Evolutionary conservation across 2,888 invertebrate genomes (phyloP), one percentile per base, ranked within the genome.

Genomic region (Hirtodrosophila alboralis): DNA sequence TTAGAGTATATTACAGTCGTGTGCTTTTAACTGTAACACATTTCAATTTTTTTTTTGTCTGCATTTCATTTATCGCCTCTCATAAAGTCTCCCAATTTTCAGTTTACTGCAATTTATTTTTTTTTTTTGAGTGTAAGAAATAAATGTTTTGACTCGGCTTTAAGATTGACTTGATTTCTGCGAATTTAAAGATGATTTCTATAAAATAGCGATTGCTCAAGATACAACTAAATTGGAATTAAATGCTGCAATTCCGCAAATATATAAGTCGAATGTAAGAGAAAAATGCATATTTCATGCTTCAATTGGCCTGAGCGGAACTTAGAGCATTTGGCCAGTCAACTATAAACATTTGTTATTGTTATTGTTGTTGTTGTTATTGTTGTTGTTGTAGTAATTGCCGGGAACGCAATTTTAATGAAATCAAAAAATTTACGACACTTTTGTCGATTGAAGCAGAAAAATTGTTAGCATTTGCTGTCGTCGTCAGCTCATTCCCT

Each of bases 371-470:
- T 21, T 16, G 27, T 7, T 23, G 7, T 26, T 28, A 8, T n/a
- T 26, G 12, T 33, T 45, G 36, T 44, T 56, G 48, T 37, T 60
- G 53, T 48, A 57, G 31, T 31, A 37, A 37, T 37, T 48, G 52
- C 44, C 13, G 23, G 23, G 31, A 36, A 71, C 59, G 68, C 79
- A 73, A n/a, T 83, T 56, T 71, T 84, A 84, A 74, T 80, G 60
- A 71, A 86, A 80, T 84, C 68, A 69, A 54, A 85, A n/a, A 80
- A 73, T 73, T 73, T 79, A 79, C 73, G 63, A 68, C 77, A 68
- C 61, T 68, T 68, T 71, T 74, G 74, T 48, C 74, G 77, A 77
- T 45, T 84, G 66, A 80, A 74, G 71, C 63, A 62, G 63, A 79
- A 83, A 76, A 76, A 62, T 65, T 62, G 49, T 37, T 44, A 21